phyloP scores from a whole-genome alignment of 2,113 vertebrate genomes.

The Spheniscus mendiculus region DNA sequence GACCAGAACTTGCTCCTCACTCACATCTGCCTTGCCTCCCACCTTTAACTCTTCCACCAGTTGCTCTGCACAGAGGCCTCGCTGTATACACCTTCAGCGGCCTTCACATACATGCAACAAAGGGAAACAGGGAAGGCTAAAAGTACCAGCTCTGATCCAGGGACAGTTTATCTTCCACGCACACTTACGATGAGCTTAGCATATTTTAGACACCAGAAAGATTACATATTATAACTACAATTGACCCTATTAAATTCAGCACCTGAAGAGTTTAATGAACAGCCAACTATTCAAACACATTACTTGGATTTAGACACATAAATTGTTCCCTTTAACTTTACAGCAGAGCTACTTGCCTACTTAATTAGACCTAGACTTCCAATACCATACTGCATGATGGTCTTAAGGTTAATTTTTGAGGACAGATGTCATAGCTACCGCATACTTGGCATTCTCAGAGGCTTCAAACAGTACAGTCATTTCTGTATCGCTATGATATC shows the following conservation, averaged over 20 bases:
- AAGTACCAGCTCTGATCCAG: neutral
- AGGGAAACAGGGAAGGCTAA: neutral
- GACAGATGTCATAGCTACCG: neutral
- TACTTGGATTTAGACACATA: neutral
- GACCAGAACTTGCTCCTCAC: neutral
- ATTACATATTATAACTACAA: neutral
- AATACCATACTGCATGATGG: neutral
- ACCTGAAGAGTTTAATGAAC: neutral
- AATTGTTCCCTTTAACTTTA: neutral
- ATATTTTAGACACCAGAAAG: neutral
- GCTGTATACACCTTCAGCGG: neutral
- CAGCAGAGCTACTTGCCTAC: neutral
- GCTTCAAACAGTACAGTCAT: neutral
- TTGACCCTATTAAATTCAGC: neutral
- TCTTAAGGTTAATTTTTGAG: neutral
- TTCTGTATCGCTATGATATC: neutral
- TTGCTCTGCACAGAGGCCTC: neutral
- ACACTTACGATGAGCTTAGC: rapidly evolving
- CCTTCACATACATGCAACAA: neutral
- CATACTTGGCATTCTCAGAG: neutral
- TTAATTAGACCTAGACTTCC: neutral
- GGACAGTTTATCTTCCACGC: neutral
- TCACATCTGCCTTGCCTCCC: neutral
- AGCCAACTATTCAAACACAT: neutral
- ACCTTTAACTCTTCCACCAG: neutral